Evolutionary conservation across 2,797 vertebrate genomes (phyloP).

Genomic region (Serranus cabrilla): DNA sequence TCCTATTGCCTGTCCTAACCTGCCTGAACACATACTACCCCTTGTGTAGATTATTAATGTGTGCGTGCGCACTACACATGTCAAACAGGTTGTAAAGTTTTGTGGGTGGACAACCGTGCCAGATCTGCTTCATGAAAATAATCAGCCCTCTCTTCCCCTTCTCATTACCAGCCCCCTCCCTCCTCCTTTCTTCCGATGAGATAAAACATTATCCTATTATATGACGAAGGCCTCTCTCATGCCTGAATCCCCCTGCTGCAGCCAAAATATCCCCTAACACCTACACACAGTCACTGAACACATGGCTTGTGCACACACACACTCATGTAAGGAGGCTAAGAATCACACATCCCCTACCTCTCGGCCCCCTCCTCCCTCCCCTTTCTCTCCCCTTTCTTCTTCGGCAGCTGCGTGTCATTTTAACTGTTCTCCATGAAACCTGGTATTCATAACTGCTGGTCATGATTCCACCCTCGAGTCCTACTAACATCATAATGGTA

Average conservation of each 20-base stretch:
- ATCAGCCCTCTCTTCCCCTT: conserved; percentile 59
- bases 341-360: conserved; percentile 61
- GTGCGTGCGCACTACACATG: conserved; percentile 19
- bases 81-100: conserved; percentile 44
- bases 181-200: conserved; percentile 71
- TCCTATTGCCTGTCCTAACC: conserved; percentile 64
- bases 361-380: conserved; percentile 32
- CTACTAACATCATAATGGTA: conserved; percentile 77
- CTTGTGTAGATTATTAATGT: conserved; percentile 37
- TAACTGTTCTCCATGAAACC: conserved; percentile 76
- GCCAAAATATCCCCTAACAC: conserved; percentile 79
- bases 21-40: conserved; percentile 66
- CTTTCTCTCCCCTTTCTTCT: conserved; percentile 63
- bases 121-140: conserved; percentile 71
- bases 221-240: conserved; percentile 74
- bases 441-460: conserved; percentile 80
- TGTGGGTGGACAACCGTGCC: conserved; percentile 74
- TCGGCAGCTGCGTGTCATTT: conserved; percentile 79
- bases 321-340: conserved; percentile 26
- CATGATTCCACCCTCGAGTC: conserved; percentile 80
- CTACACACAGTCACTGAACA: conserved; percentile 76
- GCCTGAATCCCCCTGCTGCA: conserved; percentile 74
- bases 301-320: conserved; percentile 46
- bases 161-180: conserved; percentile 42
- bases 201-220: conserved; percentile 78